These are phyloP conservation scores for Cyprinodon brontotheroides DNA, from an alignment of 2,113 vertebrate species.

Conservation along the genomic window DNA sequence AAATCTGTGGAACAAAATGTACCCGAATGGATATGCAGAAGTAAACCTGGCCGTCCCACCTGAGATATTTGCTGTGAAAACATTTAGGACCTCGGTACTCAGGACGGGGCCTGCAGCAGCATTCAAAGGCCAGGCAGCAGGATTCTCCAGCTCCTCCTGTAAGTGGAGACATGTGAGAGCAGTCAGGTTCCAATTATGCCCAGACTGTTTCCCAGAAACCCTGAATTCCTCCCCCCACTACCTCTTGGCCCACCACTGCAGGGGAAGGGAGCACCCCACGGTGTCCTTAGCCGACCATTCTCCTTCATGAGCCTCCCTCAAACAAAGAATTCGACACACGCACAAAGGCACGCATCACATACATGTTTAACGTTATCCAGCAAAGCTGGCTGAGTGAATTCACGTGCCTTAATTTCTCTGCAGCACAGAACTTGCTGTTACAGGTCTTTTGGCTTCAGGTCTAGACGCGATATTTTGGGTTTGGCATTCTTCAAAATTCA, in stretches of 20 bases:
- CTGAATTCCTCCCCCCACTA: constrained; percentile 53
- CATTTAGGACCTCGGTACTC: constrained; percentile 17
- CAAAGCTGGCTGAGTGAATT: constrained; percentile 5
- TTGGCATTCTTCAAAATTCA: not conserved
- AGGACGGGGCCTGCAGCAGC: constrained; percentile 40
- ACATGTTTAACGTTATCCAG: constrained; percentile 18
- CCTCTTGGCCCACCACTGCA: constrained; percentile 51
- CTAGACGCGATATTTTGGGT: not conserved
- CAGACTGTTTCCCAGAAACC: constrained; percentile 75
- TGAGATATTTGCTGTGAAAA: constrained; percentile 25
- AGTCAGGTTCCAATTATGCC: constrained; percentile 71
- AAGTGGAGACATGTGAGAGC: constrained; percentile 77
- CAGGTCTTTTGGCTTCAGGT: constrained; percentile 6
- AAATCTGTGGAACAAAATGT: constrained; percentile 38
- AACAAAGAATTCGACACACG: constrained; percentile 34
- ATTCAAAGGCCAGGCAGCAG: constrained; percentile 46
- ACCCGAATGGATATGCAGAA: not conserved
- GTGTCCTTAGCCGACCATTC: constrained; percentile 58
- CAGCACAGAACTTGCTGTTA: constrained; percentile 13
- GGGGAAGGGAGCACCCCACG: constrained; percentile 58
- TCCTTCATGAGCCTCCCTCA: constrained; percentile 25
- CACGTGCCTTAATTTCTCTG: constrained; percentile 2
- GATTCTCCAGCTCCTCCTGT: constrained; percentile 63
- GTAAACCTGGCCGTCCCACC: not conserved
- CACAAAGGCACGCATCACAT: not conserved